Base-by-base conservation (phyloP, 1,140 invertebrate genomes). In the Polypedilum vanderplanki region DNA sequence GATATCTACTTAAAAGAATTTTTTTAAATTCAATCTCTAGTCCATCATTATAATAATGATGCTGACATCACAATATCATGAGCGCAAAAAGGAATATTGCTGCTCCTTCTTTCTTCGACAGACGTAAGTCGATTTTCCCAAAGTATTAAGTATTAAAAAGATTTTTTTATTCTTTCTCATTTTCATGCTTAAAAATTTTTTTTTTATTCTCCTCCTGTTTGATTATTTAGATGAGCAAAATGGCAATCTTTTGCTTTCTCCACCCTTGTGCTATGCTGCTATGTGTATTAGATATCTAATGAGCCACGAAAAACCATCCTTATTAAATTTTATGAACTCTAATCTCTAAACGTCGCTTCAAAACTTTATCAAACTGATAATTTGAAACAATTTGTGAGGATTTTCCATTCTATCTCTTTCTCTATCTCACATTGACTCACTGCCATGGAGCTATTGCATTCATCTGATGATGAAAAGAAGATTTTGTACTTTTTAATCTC, bases 401-500 rank as follows among this genome's bases (percentile, higher is more conserved):
- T 57, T 57, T 57, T 57, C 41, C n/a, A n/a, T n/a, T 57, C 46
- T 57, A n/a, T 57, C 46, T 46, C 41, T 57, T 57, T 12, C 46
- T 57, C 10, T 57, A 46, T 46, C 41, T 46, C 9, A 1, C 41
- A 10, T n/a, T 12, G 15, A 12, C 41, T 46, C 41, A 12, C 41
- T 57, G 46, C 46, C n/a, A 57, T n/a, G 46, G n/a, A 57, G 46
- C 12, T 57, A 33, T 33, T 33, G 12, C 46, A n/a, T 57, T 15
- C 46, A 57, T 57, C 10, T 4, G n/a, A 57, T 57, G 46, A 57
- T 15, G 12, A 15, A 57, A 15, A 4, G n/a, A 15, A 57, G n/a
- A 57, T n/a, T n/a, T n/a, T n/a, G n/a, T 57, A 57, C n/a, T 57
- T 57, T 57, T 57, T 57, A 57, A 57, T 57, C 46, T 57, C 46